phyloP scores from a whole-genome alignment of 2,888 invertebrate genomes.

The Flexamia atlantica region DNA sequence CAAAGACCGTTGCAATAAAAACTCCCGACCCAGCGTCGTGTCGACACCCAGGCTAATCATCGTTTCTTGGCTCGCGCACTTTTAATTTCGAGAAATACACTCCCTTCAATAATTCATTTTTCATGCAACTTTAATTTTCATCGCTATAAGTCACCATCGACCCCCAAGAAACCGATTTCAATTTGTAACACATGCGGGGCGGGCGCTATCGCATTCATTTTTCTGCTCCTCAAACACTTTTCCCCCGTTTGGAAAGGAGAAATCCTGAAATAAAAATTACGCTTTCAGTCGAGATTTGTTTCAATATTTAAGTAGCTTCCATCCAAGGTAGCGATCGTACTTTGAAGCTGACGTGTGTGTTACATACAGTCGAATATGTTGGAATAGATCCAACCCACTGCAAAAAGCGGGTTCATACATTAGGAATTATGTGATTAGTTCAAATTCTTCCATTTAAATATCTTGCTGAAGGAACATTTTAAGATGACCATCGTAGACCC shows the following conservation, averaged over 20 bases:
- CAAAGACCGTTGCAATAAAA: constrained; percentile 63
- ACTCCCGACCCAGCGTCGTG: constrained; percentile 52
- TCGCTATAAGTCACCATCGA: constrained; percentile 68
- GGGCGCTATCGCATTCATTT: constrained; percentile 67
- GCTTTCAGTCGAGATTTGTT: background rate
- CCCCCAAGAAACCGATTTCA: constrained; percentile 61
- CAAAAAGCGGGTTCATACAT: too few species aligned
- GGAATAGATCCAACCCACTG: too few species aligned
- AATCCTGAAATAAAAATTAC: background rate
- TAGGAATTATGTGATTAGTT: too few species aligned
- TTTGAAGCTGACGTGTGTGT: too few species aligned
- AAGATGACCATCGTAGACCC: too few species aligned
- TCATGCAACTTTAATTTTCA: constrained; percentile 70
- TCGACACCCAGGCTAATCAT: constrained; percentile 57
- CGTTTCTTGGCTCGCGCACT: constrained; percentile 64
- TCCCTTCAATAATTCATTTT: constrained; percentile 70
- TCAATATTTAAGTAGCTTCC: too few species aligned
- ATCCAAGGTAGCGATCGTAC: too few species aligned
- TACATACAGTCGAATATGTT: too few species aligned
- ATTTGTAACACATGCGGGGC: constrained; percentile 65
- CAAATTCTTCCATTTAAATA: too few species aligned
- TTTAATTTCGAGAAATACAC: constrained; percentile 68
- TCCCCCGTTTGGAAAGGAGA: background rate
- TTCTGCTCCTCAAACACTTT: constrained; percentile 43
- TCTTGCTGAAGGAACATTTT: too few species aligned